Base-by-base conservation (phyloP, 2,888 invertebrate genomes). In the Prosopocoilus inquinatus region DNA sequence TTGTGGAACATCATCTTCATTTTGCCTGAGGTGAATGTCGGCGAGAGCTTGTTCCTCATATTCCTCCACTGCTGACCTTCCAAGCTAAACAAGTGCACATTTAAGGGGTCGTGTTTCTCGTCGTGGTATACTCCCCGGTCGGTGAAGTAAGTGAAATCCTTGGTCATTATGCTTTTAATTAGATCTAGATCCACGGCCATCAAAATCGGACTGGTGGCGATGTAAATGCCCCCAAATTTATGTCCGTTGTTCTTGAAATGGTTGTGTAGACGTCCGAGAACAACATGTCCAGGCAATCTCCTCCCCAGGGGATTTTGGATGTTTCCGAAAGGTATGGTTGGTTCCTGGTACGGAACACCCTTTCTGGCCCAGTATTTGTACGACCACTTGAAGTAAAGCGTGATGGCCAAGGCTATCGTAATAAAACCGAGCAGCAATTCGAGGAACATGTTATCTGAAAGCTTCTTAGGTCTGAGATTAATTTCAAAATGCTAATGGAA, bases 11-110 rank as follows among this genome's bases (percentile, higher is more conserved):
- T 80, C 47, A 68, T 71, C 62, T 76, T 80, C 60, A 83, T 70
- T 63, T 81, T 82, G 13, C 79, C 80, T 1, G 78, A 73, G 1
- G 81, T 79, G 60, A 82, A 76, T 0, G 79, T 78, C 0, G 81
- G 81, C 0, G 80, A 77, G 28, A 82, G 68, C 50, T 80, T 80
- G 0, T 75, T 64, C 11, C 82, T 70, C 9, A 82, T 65, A 41
- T 74, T 75, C 59, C 76, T 79, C 83, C 82, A 83, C 2, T 75
- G 74, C 1, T 75, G 73, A 34, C 79, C 80, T 35, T 72, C 74
- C 34, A 79, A 55, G 7, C 73, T 74, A 44, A 79, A 60, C 11
- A 77, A 57, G 39, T 71, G 72, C 65, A 73, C 73, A 1, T 72
- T 75, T 32, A 77, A 67, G n/a, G 75, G 76, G 48, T 77, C 77